Evolutionary conservation across 2,113 vertebrate genomes (phyloP), one percentile per base, ranked within the genome.

Genomic region (Callopanchax toddi): DNA sequence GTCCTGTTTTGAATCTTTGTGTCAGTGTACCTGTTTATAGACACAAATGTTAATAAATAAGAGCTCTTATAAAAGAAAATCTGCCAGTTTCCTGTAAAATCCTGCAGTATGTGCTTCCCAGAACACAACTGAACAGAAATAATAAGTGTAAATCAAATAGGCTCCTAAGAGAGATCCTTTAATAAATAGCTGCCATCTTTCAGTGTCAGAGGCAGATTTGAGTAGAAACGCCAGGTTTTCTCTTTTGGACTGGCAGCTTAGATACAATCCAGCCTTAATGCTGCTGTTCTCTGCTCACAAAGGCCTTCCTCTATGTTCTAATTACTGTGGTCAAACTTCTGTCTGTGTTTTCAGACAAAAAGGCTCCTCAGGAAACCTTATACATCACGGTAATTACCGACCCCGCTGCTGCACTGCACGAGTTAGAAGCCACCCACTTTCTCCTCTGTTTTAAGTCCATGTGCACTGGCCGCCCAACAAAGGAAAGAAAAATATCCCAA

Each of bases 381-480:
- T 39, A 40, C 39, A 78, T 77, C 52, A 68, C 55, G 63, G 53
- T 77, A 71, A 78, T 82, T 54, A 79, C 45, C 55, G 54, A 76
- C 67, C 70, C 68, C 7, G 26, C 25, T 21, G 54, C 53, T 43
- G 37, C 56, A 65, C 49, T 20, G 53, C 73, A 82, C 56, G 62
- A 74, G 43, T 18, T 61, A 29, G 11, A 76, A 71, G 43, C 34
- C 51, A 45, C 53, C 52, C 48, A 63, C 66, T 60, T 63, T 65
- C 79, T 69, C 57, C 32, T 60, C 8, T 40, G 21, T 79, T 73
- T 77, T 58, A 59, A 67, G 51, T 53, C 61, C 51, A 79, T 21
- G 15, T 32, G 36, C 20, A 60, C 56, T 73, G 42, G 59, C 71
- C 49, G 18, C 65, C 12, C 65, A 74, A 71, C 71, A 76, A 74